Percentiles rank a stretch among this genome's conserved stretches.
Conservation (phyloP, 2,113 vertebrate genomes). For the Callaeas wilsoni region DNA sequence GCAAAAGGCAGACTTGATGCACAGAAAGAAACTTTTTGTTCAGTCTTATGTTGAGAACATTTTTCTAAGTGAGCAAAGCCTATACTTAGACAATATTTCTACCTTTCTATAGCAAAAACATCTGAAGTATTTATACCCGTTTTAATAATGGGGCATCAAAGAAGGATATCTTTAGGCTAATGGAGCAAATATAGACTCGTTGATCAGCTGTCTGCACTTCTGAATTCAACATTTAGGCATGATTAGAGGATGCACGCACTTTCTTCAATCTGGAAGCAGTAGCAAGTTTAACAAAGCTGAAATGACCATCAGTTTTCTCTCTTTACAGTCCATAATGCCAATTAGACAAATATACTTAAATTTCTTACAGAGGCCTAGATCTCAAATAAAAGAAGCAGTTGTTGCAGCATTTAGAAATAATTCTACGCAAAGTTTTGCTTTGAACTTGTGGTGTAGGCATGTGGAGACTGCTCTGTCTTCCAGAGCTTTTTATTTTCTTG, state of each 20-base stretch:
- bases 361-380: neutral
- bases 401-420: neutral
- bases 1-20: neutral
- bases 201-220: neutral
- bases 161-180: neutral
- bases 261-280: neutral
- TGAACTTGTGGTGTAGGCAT: neutral
- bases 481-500: neutral
- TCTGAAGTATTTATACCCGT: neutral
- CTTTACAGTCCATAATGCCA: neutral
- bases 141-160: neutral
- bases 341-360: neutral
- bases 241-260: neutral
- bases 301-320: neutral
- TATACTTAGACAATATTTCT: neutral
- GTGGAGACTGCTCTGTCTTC: neutral
- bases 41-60: neutral
- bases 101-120: neutral
- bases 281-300: neutral
- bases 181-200: neutral
- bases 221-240: neutral
- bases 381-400: neutral
- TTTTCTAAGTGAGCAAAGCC: neutral
- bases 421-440: neutral
- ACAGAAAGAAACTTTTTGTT: neutral